Evolutionary conservation across 1,140 invertebrate genomes (phyloP).

Genomic region (Drosophila busckii): DNA sequence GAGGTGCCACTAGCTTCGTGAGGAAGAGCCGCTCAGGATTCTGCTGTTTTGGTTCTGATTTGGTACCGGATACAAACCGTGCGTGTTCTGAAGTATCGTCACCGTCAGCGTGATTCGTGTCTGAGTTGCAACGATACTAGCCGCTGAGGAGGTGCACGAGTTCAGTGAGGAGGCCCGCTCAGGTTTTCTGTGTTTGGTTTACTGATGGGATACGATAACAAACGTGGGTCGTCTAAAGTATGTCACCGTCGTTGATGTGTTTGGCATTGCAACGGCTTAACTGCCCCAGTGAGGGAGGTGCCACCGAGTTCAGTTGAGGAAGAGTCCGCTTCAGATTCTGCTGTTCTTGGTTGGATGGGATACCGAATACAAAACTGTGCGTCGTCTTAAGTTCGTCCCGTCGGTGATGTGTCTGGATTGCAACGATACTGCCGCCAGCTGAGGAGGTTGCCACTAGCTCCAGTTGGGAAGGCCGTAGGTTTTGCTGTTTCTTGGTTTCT

Average conservation of each 20-base stretch:
- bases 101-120: constrained; percentile 59
- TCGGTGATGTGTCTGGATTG: constrained; percentile 48
- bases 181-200: constrained; percentile 35
- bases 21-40: constrained; percentile 17
- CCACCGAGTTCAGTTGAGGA: constrained; percentile 26
- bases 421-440: constrained; percentile 47
- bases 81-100: constrained; percentile 39
- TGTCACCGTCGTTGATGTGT: constrained; percentile 57
- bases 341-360: constrained; percentile 40
- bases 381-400: constrained; percentile 47
- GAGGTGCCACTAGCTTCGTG: neutral
- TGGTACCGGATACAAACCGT: constrained; percentile 54
- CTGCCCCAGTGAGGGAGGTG: constrained; percentile 47
- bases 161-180: constrained; percentile 14
- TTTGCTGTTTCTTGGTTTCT: constrained; percentile 32
- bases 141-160: constrained; percentile 29
- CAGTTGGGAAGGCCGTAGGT: constrained; percentile 34
- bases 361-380: constrained; percentile 55
- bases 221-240: constrained; percentile 48
- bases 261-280: constrained; percentile 54
- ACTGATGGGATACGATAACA: constrained; percentile 46
- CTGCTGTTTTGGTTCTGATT: constrained; percentile 33
- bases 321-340: constrained; percentile 36
- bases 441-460: constrained; percentile 24
- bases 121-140: constrained; percentile 51